phyloP scores from a whole-genome alignment of 2,888 invertebrate genomes.

The Spialia ferax region DNA sequence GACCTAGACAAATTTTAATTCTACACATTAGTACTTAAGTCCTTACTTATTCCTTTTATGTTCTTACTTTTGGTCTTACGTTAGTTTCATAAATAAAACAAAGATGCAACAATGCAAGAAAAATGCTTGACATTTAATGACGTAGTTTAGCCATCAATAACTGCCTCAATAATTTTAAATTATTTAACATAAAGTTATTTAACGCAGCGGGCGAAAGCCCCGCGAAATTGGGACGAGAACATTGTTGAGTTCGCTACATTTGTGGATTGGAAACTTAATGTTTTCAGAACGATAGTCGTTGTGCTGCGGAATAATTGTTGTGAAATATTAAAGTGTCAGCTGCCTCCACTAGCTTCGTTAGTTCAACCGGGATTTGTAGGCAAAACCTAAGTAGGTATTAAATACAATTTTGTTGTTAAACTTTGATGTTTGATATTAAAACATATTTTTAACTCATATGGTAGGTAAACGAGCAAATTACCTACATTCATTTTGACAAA shows the following conservation, averaged over 20 bases:
- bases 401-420: not conserved
- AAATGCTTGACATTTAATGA: no score
- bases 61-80: no score
- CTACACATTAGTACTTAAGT: no score
- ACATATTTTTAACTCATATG: no score
- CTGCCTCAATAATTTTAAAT: not conserved
- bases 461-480: no score
- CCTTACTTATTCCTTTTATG: no score
- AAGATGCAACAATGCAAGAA: no score
- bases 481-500: no score
- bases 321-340: slow-evolving; percentile 40
- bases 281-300: slow-evolving; percentile 38
- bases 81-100: no score
- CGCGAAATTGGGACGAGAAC: slow-evolving; percentile 37
- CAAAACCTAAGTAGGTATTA: not conserved
- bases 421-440: no score
- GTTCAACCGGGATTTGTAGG: slow-evolving; percentile 22
- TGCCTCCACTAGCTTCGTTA: slow-evolving; percentile 25
- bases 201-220: not conserved
- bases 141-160: not conserved
- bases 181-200: slow-evolving; percentile 14
- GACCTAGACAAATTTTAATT: no score
- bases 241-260: slow-evolving; percentile 40
- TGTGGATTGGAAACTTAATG: slow-evolving; percentile 41
- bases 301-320: slow-evolving; percentile 38